Evolutionary conservation across 2,797 vertebrate species (phyloP), one percentile per base, ranked within the genome.

Genomic region (Scyliorhinus canicula): DNA sequence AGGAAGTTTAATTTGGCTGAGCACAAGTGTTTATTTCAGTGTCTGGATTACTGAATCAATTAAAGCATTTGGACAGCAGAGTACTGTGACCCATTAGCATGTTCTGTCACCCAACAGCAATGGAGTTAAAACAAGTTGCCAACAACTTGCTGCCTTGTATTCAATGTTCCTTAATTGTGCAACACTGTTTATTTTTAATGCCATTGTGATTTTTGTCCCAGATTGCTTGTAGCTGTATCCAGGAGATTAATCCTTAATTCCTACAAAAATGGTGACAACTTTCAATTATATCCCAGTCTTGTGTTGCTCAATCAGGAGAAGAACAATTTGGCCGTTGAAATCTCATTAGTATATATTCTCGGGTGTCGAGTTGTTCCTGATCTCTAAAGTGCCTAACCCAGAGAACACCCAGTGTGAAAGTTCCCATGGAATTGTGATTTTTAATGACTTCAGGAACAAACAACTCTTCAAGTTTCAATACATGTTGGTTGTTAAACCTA

Each of bases 1-100:
- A 63, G 88, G 88, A 91, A 91, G n/a, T 91, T 91, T 91, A 65
- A 63, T 40, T 91, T 91, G 88, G 88, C 88, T 26, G 88, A 91
- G 88, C n/a, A 12, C 9, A 44, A 40, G 57, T 91, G 57, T 91
- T 91, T 65, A 91, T 91, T 91, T 91, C 88, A 65, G 21, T 91
- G 57, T 26, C 57, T 91, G 57, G 35, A 65, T 65, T 91, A 91
- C 21, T 65, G 88, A 91, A 26, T 91, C 60, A 40, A 91, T 91
- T 91, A 40, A 91, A 26, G 88, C 88, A 63, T 19, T 90, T 60
- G 55, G 35, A 60, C 55, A 63, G 52, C 86, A 60, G 86, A 90
- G 55, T 19, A 90, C 55, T 63, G 31, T 90, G 31, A 8, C 21
- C 31, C 16, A 40, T 90, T 90, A 35, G 19, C 5, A 1, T 9